These are phyloP conservation scores for Troides helena DNA, from an alignment of 2,888 invertebrate species.

Conservation along the genomic window DNA sequence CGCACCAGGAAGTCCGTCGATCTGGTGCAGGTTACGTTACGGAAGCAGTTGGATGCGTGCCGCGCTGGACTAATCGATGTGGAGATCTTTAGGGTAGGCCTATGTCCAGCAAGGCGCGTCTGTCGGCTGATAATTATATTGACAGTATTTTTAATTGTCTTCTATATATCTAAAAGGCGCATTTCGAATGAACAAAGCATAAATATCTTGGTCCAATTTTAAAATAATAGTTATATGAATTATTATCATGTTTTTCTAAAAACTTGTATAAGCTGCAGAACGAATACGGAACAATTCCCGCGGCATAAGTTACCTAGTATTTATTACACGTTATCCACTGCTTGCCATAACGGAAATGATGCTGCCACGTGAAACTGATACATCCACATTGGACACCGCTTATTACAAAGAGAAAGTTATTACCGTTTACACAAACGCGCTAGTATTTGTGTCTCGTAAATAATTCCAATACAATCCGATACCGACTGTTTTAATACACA, in stretches of 20 bases:
- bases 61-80: too few species aligned
- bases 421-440: slow-evolving; percentile 20
- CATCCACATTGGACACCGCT: slow-evolving; percentile 34
- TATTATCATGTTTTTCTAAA: neutral
- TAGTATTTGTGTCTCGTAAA: slow-evolving; percentile 15
- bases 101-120: too few species aligned
- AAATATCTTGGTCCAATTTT: too few species aligned
- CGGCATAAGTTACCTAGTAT: slow-evolving; percentile 24
- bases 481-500: slow-evolving; percentile 12
- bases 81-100: too few species aligned
- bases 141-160: too few species aligned
- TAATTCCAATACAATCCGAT: slow-evolving; percentile 22
- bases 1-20: too few species aligned
- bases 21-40: too few species aligned
- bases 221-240: neutral
- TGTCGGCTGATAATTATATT: too few species aligned
- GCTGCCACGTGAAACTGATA: slow-evolving; percentile 51
- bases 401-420: slow-evolving; percentile 41
- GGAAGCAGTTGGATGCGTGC: too few species aligned
- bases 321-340: slow-evolving; percentile 24
- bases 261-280: neutral
- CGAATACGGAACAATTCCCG: slow-evolving; percentile 9
- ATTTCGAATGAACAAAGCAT: too few species aligned
- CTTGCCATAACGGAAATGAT: slow-evolving; percentile 40
- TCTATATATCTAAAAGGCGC: too few species aligned